A percentile compares a stretch with the other conserved stretches of the same genome.
Conservation (phyloP, 2,888 invertebrate species). For the Drosophila suboccidentalis region DNA sequence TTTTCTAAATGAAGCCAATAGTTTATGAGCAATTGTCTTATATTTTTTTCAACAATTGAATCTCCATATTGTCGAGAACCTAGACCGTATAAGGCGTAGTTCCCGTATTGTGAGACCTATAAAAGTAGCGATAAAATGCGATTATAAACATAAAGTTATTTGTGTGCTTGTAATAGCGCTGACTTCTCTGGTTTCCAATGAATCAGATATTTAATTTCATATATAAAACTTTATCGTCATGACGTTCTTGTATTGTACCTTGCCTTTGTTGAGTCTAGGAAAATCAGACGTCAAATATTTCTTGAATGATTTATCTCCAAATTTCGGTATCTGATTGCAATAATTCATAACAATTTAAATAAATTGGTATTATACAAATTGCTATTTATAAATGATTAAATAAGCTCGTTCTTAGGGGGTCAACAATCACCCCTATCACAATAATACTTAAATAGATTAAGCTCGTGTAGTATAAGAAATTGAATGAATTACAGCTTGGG, state of each 20-base stretch:
- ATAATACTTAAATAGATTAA: slow-evolving; percentile 10
- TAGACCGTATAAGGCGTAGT: not conserved
- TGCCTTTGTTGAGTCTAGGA: no score
- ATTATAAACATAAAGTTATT: not conserved
- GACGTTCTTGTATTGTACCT: no score
- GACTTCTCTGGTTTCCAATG: not conserved
- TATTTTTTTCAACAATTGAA: no score
- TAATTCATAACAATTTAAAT: not conserved
- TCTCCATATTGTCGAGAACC: no score
- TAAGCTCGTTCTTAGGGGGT: not conserved
- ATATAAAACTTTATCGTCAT: no score
- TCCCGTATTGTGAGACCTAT: not conserved
- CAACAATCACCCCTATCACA: slow-evolving; percentile 1
- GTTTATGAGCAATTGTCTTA: no score
- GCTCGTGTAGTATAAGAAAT: slow-evolving; percentile 10
- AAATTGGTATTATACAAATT: not conserved
- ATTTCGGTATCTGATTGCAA: not conserved
- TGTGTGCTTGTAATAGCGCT: not conserved
- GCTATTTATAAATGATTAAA: slow-evolving; percentile 2
- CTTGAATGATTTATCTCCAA: no score
- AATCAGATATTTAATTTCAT: no score
- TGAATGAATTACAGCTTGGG: slow-evolving; percentile 19
- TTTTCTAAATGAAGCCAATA: no score
- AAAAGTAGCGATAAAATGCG: not conserved
- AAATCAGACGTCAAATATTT: no score